Evolutionary conservation across 53 echinoderm and acorn worm species (phyloP), one percentile per base, ranked within the genome.

Genomic region (Pentamera pediparva): DNA sequence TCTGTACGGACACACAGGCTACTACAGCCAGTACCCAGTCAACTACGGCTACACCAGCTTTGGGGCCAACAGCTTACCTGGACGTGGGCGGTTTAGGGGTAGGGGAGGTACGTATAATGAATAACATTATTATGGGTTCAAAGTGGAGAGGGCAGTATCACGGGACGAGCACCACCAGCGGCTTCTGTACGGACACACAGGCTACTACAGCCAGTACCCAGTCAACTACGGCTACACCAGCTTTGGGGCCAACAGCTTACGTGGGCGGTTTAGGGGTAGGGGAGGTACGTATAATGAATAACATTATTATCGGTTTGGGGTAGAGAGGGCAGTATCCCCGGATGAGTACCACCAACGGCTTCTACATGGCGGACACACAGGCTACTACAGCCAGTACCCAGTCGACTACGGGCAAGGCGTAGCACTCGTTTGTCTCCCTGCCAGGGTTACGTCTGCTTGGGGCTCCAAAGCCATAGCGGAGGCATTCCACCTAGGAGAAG

Each of bases 251-350:
- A 43, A 41, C 17, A n/a, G n/a, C n/a, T 29, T 41, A 39, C 25
- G 67, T 18, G 67, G 67, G 45, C 36, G 63, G 35, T 67, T 38
- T 28, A 67, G 67, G 45, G 47, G 47, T 15, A 67, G 67, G 29
- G 67, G 67, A 40, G 67, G 47, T 57, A 57, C n/a, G n/a, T n/a
- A n/a, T n/a, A n/a, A n/a, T n/a, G n/a, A n/a, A n/a, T n/a, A n/a
- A n/a, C n/a, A n/a, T n/a, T n/a, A n/a, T n/a, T 77, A 61, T 19
- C 62, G 57, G 32, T 77, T 62, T 64, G 77, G 63, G 50, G 77
- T 77, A 8, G 63, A 77, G 50, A 38, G 62, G 45, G 77, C 77
- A 34, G 49, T 62, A 27, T 47, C 77, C 43, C 40, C 39, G 13
- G 77, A 77, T 53, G 73, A 72, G 32, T 37, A 72, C 73, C 51